These are phyloP conservation scores for Bettongia penicillata DNA, from an alignment of 2,113 vertebrate species.

Conservation along the genomic window DNA sequence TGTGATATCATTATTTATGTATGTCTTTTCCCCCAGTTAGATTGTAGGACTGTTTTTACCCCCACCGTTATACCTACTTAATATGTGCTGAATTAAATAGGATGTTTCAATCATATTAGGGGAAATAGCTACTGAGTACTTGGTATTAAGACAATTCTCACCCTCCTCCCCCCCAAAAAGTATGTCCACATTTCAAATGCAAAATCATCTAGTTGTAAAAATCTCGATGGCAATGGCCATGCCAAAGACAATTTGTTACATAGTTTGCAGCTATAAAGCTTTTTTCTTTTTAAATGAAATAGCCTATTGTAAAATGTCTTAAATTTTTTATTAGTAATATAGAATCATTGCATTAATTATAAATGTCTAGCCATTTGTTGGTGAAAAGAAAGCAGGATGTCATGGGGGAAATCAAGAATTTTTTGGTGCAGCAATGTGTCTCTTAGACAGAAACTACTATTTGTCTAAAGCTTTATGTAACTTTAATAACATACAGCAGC, in stretches of 20 bases:
- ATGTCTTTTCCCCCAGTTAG: background rate
- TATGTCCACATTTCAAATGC: background rate
- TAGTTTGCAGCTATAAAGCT: slow-evolving; percentile 20
- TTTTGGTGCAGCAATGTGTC: slow-evolving; percentile 49
- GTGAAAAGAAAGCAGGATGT: slow-evolving; percentile 64
- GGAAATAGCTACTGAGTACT: background rate
- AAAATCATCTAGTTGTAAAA: background rate
- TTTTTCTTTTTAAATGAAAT: slow-evolving; percentile 46
- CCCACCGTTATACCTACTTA: background rate
- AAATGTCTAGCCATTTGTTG: slow-evolving; percentile 80
- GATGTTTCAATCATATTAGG: background rate
- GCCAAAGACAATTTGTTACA: background rate
- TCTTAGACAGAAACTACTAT: slow-evolving; percentile 39
- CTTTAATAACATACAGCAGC: slow-evolving; percentile 68
- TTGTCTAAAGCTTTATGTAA: slow-evolving; percentile 61
- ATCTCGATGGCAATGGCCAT: background rate
- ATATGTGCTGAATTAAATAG: background rate
- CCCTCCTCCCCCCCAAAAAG: background rate
- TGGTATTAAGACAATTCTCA: background rate
- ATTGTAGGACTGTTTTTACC: background rate
- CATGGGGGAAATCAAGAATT: slow-evolving; percentile 73
- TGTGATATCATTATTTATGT: background rate
- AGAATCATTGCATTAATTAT: slow-evolving; percentile 80
- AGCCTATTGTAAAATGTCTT: slow-evolving; percentile 71
- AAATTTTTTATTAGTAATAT: slow-evolving; percentile 78